Conservation (phyloP, 2,888 invertebrate genomes). For the Hipparchia sbordonii region DNA sequence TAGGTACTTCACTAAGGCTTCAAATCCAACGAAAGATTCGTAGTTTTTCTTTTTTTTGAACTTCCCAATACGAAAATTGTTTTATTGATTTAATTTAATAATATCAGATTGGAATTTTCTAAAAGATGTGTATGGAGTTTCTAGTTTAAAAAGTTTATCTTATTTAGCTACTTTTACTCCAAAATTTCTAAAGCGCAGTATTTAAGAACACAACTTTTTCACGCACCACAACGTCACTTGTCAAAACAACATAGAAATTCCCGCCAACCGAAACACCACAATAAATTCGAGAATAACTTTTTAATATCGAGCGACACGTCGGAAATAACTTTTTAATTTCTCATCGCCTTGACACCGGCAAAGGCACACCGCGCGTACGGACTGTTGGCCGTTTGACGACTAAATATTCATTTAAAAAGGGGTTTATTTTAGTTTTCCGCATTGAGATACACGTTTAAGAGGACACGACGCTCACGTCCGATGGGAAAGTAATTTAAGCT, state of each 20-base stretch:
- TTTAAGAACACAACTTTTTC: neutral
- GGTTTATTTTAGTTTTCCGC: slow-evolving; percentile 12
- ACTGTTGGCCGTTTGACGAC: slow-evolving; percentile 32
- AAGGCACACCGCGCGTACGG: slow-evolving; percentile 32
- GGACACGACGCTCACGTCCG: neutral
- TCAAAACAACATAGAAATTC: slow-evolving; percentile 26
- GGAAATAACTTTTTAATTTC: slow-evolving; percentile 19
- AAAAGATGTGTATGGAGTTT: too few relatives aligned
- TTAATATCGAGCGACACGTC: slow-evolving; percentile 22
- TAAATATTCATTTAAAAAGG: slow-evolving; percentile 50
- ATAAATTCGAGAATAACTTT: slow-evolving; percentile 26
- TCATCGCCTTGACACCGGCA: slow-evolving; percentile 40
- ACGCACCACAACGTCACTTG: neutral
- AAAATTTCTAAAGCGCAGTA: neutral
- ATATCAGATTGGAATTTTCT: too few relatives aligned
- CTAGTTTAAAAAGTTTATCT: too few relatives aligned
- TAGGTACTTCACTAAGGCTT: too few relatives aligned
- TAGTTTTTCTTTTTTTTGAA: too few relatives aligned
- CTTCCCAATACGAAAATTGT: too few relatives aligned
- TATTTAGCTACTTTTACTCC: too few relatives aligned
- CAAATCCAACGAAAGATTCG: too few relatives aligned
- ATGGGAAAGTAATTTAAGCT: neutral
- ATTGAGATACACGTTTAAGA: neutral
- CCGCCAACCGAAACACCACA: slow-evolving; percentile 36
- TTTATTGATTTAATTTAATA: too few relatives aligned